Conservation (phyloP, 2,888 invertebrate genomes). For the Dynastes grantii region DNA sequence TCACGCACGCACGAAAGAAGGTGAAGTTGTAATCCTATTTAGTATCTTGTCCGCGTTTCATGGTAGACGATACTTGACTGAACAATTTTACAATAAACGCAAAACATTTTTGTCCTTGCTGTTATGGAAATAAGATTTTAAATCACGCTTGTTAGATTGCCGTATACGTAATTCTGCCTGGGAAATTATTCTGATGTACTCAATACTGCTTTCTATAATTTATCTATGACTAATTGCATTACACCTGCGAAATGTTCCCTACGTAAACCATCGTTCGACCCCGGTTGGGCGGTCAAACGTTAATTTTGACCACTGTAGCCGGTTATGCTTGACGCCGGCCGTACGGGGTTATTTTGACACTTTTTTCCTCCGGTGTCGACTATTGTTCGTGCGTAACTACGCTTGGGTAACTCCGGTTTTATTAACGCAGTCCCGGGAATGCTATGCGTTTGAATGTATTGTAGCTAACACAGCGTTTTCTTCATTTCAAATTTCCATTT, state of each 20-base stretch:
- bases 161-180: conserved; percentile 48
- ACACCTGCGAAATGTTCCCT: conserved; percentile 54
- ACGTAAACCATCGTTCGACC: conserved; percentile 15
- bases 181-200: conserved; percentile 51
- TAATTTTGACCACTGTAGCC: conserved; percentile 49
- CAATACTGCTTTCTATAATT: conserved; percentile 56
- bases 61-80: conserved; percentile 53
- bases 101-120: conserved; percentile 58
- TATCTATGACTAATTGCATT: conserved; percentile 58
- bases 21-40: conserved; percentile 13
- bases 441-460: too few relatives aligned
- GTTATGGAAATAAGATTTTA: conserved; percentile 56
- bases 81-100: conserved; percentile 58
- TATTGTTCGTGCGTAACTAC: conserved; percentile 46
- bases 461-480: too few relatives aligned
- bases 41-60: conserved; percentile 32
- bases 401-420: conserved; percentile 18
- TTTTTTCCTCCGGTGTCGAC: conserved; percentile 36
- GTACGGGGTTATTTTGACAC: conserved; percentile 45
- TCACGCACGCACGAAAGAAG: conserved; percentile 25
- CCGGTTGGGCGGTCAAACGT: conserved; percentile 41
- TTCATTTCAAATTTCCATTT: too few relatives aligned
- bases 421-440: conserved; percentile 5
- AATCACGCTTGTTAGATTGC: conserved; percentile 46
- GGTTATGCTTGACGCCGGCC: conserved; percentile 15